Percentiles rank a stretch among this genome's conserved stretches.
phyloP scores from a whole-genome alignment of 2,113 vertebrate species.

The Pomatorhinus ruficollis region DNA sequence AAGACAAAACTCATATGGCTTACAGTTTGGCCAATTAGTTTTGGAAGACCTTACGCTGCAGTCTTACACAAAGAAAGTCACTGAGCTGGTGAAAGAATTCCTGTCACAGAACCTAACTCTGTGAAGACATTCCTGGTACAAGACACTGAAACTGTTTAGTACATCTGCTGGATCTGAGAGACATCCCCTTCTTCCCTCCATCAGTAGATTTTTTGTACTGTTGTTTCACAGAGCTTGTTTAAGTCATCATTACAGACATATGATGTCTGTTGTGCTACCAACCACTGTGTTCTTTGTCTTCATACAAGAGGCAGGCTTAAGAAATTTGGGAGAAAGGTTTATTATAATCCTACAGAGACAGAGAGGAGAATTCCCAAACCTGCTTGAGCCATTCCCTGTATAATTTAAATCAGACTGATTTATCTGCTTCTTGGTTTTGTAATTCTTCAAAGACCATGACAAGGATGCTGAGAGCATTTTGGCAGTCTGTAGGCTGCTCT shows the following conservation, averaged over 20 bases:
- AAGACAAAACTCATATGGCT: not conserved
- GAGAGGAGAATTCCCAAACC: not conserved
- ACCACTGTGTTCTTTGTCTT: not conserved
- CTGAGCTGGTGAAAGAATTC: constrained; percentile 17
- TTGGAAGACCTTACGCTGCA: not conserved
- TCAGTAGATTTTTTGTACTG: not conserved
- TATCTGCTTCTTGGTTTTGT: not conserved
- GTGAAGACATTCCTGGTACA: not conserved
- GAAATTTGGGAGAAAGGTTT: not conserved
- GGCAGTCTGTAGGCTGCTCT: not conserved
- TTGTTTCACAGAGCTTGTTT: not conserved
- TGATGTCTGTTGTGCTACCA: not conserved
- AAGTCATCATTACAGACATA: not conserved
- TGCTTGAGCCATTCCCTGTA: not conserved
- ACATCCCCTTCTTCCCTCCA: not conserved
- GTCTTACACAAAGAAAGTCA: not conserved
- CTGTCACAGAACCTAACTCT: not conserved
- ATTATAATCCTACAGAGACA: not conserved
- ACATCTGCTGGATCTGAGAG: not conserved
- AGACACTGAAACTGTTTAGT: constrained; percentile 9
- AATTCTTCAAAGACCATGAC: not conserved
- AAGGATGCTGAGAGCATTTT: not conserved
- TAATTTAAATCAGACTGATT: not conserved
- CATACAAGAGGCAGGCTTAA: not conserved
- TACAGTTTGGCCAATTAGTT: not conserved